Base-by-base conservation (phyloP, 2,797 vertebrate genomes). In the Mormyrus hasselquistii region DNA sequence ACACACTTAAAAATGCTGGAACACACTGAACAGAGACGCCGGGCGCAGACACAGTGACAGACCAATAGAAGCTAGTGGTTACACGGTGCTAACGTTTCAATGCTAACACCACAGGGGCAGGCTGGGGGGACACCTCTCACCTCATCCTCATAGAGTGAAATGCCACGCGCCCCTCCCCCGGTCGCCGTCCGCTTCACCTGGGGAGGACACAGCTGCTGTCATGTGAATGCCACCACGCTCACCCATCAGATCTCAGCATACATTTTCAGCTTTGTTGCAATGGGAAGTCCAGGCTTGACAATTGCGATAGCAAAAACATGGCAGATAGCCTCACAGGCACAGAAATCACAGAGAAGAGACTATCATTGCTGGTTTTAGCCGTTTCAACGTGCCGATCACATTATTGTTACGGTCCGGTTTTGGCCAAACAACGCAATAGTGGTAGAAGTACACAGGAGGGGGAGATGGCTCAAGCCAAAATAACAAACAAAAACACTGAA, bases 121-220 rank as follows among this genome's bases (percentile, higher is more conserved):
- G 2, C 29, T 19, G 22, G 85, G 12, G 29, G 12, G 25, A 29
- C 29, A 6, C 12, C 65, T 73, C 65, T 73, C 29, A 96, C 98
- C 97, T 99, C 98, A 88, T 99, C 98, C 91, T 99, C 98, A 0
- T 99, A 99, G 10, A 99, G 96, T 0, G 98, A 93, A 93, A 99
- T 99, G 92, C 98, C 98, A 16, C 98, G 96, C 50, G 97, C 96
- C 0, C 94, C 94, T 0, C 98, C 96, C 0, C 96, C 97, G 0
- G 97, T 97, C 2, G 97, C 97, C 0, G 96, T 93, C 4, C 96
- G 97, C 93, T 99, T 99, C 41, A 97, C 98, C 98, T 99, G 90
- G 4, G 50, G 82, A 52, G 85, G 89, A 41, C 52, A 89, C 14
- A 47, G 52, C 55, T 41, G 76, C 83, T 29, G 38, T 82, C 76